A percentile compares a stretch with the other conserved stretches of the same genome.
Conservation (phyloP, 2,797 vertebrate genomes). For the Amphiprion clarkii region DNA sequence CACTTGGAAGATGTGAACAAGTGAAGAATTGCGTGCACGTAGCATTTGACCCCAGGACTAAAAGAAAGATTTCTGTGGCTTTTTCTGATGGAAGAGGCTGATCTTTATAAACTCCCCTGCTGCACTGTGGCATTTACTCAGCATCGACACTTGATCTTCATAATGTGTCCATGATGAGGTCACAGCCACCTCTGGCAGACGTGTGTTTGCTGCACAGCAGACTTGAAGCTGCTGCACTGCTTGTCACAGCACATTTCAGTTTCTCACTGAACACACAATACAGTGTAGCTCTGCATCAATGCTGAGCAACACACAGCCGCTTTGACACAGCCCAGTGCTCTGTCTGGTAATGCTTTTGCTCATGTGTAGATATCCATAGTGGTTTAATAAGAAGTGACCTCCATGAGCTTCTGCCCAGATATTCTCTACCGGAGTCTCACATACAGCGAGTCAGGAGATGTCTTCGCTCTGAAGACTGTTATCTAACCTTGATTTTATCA, state of each 20-base stretch:
- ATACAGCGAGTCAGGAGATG: too few relatives aligned
- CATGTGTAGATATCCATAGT: conserved; percentile 15
- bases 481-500: too few relatives aligned
- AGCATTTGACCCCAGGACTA: conserved; percentile 47
- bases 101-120: conserved; percentile 74
- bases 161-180: conserved; percentile 74
- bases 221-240: conserved; percentile 6
- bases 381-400: not conserved
- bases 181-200: conserved; percentile 26
- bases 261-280: not conserved
- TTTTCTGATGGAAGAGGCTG: conserved; percentile 62
- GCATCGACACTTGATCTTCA: conserved; percentile 71
- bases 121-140: conserved; percentile 76
- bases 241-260: conserved; percentile 36
- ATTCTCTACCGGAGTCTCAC: too few relatives aligned
- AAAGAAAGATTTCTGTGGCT: conserved; percentile 56
- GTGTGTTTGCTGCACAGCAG: too few relatives aligned
- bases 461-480: too few relatives aligned
- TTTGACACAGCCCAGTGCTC: not conserved
- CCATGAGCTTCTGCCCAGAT: not conserved
- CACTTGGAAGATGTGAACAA: conserved; percentile 45
- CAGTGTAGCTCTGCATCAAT: conserved; percentile 21
- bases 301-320: not conserved
- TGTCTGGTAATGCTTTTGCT: not conserved
- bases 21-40: conserved; percentile 19